A percentile compares a stretch with the other conserved stretches of the same genome.
These are phyloP conservation scores for Diorhabda elongata DNA, from an alignment of 1,140 invertebrate genomes.

Conservation along the genomic window DNA sequence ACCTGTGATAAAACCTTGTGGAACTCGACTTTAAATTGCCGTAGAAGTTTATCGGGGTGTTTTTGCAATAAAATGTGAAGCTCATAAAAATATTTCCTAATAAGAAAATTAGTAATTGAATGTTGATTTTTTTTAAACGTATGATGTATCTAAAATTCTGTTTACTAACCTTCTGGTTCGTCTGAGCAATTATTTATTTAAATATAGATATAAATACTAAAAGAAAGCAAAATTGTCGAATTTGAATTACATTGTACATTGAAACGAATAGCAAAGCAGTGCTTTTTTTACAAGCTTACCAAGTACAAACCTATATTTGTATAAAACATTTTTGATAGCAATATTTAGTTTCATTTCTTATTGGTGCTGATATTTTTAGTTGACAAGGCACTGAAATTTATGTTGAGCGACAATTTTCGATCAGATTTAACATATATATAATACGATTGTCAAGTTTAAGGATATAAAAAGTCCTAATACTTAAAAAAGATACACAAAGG, in stretches of 20 bases:
- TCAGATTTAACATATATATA: too few relatives aligned
- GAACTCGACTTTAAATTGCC: conserved; percentile 5
- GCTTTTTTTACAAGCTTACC: conserved; percentile 27
- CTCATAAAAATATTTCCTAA: conserved; percentile 15
- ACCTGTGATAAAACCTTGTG: conserved; percentile 23
- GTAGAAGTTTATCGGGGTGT: conserved; percentile 17
- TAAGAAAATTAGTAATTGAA: conserved; percentile 5
- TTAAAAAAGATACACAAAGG: too few relatives aligned
- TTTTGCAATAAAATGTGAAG: conserved; percentile 26
- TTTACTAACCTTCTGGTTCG: not conserved
- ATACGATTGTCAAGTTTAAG: too few relatives aligned
- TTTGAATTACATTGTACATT: not conserved
- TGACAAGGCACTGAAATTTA: conserved; percentile 14
- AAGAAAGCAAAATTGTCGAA: not conserved
- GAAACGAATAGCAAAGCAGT: not conserved
- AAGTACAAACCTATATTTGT: conserved; percentile 23
- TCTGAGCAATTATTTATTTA: not conserved
- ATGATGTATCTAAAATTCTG: not conserved
- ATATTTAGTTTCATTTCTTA: conserved; percentile 9
- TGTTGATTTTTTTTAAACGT: not conserved
- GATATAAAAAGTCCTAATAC: too few relatives aligned
- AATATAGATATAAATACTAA: not conserved
- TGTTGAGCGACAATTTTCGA: not conserved
- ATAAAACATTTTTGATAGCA: conserved; percentile 5
- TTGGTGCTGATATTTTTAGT: conserved; percentile 20